These are phyloP conservation scores for Dipodomys ordii DNA, from an alignment of 2,113 vertebrate species.

Conservation along the genomic window DNA sequence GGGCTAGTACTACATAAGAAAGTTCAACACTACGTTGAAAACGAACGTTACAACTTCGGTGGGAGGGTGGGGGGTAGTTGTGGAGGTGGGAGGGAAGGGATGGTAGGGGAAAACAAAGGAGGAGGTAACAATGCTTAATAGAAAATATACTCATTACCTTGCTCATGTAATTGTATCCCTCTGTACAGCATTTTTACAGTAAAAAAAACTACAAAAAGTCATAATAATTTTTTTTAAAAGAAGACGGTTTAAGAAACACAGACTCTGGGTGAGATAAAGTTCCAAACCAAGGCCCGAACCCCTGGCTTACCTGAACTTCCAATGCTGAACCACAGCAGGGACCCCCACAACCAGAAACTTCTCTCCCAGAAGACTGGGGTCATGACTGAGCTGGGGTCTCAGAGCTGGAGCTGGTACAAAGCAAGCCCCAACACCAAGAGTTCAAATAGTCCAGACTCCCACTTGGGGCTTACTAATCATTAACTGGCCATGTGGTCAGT, in stretches of 20 bases:
- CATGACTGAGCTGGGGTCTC: slow-evolving; percentile 52
- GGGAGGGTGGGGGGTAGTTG: no score
- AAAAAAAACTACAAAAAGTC: no score
- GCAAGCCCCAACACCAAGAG: not conserved
- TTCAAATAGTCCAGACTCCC: not conserved
- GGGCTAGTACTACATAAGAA: slow-evolving; percentile 9
- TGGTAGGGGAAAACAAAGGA: no score
- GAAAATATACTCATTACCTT: no score
- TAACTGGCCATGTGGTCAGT: slow-evolving; percentile 60
- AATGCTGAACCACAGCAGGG: slow-evolving; percentile 49
- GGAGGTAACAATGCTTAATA: no score
- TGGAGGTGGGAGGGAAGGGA: no score
- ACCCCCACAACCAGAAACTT: slow-evolving; percentile 49
- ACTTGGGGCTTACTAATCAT: slow-evolving; percentile 57
- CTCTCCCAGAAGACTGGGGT: not conserved
- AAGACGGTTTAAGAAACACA: slow-evolving; percentile 27
- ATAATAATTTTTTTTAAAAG: no score
- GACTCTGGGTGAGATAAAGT: not conserved
- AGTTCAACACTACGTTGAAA: no score
- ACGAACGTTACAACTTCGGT: no score
- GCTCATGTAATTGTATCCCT: no score
- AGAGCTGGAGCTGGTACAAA: not conserved
- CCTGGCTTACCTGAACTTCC: slow-evolving; percentile 69
- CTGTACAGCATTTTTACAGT: no score
- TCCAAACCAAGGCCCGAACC: not conserved